Evolutionary conservation across 2,113 vertebrate species (phyloP).

Genomic region (Pterophyllum scalare): DNA sequence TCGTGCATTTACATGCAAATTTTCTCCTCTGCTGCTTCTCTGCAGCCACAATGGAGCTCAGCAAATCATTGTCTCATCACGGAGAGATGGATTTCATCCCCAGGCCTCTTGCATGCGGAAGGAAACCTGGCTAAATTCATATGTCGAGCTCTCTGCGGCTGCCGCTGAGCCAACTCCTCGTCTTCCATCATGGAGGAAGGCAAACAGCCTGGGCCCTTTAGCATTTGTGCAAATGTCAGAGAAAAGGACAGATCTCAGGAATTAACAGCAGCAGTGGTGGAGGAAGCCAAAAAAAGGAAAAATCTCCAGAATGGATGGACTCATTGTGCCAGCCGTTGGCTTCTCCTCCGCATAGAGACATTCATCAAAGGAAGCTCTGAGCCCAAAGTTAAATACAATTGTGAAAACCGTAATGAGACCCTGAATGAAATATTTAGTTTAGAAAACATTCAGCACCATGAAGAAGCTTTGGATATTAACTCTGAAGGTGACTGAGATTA

Average conservation of each 20-base stretch:
- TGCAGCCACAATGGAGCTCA: slow-evolving; percentile 69
- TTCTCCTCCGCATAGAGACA: not conserved
- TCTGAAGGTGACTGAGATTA: not conserved
- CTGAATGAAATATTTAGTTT: not conserved
- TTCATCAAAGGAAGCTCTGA: not conserved
- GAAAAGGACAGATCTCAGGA: slow-evolving; percentile 64
- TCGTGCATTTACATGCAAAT: slow-evolving; percentile 80
- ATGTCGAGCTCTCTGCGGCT: slow-evolving; percentile 45
- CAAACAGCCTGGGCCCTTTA: slow-evolving; percentile 68
- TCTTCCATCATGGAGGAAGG: slow-evolving; percentile 65
- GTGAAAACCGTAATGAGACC: slow-evolving; percentile 1
- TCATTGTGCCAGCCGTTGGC: not conserved
- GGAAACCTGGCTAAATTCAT: slow-evolving; percentile 52
- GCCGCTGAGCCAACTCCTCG: slow-evolving; percentile 42
- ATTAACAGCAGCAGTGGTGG: slow-evolving; percentile 46
- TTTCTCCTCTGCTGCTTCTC: slow-evolving; percentile 61
- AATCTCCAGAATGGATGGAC: slow-evolving; percentile 16
- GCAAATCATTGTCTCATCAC: slow-evolving; percentile 79
- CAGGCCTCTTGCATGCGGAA: slow-evolving; percentile 25
- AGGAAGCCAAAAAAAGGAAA: not conserved
- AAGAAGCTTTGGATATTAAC: not conserved
- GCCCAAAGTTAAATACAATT: slow-evolving; percentile 17
- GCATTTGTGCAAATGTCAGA: slow-evolving; percentile 73
- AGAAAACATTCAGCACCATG: not conserved
- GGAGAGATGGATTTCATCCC: slow-evolving; percentile 71